Evolutionary conservation across 2,113 vertebrate genomes (phyloP), one percentile per base, ranked within the genome.

Genomic region (Neogobius melanostomus): DNA sequence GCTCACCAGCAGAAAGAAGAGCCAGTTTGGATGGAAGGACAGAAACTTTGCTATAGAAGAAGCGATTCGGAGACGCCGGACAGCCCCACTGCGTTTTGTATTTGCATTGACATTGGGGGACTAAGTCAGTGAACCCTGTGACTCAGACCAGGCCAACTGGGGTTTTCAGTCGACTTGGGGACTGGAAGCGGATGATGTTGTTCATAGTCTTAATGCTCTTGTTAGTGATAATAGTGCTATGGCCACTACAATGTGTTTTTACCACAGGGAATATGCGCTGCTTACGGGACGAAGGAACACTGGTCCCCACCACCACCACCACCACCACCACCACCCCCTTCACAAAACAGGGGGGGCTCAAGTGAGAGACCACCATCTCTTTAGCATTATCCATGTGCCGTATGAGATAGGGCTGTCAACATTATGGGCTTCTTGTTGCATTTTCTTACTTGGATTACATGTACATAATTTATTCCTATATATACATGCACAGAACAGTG

Each of bases 161-260:
- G 4, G 66, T 91, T 9, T 85, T 94, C 3, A 85, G 86, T 0
- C 74, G 93, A 6, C 86, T 95, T 0, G 71, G 89, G 0, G 94
- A 96, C 81, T 98, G 96, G 95, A 96, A 93, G 51, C 92, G 95
- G 10, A 51, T 96, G 28, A 1, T 93, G 0, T 90, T 98, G n/a
- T 91, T 98, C 56, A 49, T 93, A 0, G 63, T 91, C 0, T 65
- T 98, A 28, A 82, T 96, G 74, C 69, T 96, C 15, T 82, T 95
- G 74, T 88, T 98, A 0, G 83, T 95, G 60, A 92, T 94, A 2
- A 82, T 98, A 7, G 91, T 97, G 28, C 77, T 98, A 36, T 98
- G 96, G 96, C 97, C 96, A 0, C 89, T 98, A 67, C 95, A 97
- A 85, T 98, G 96, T 0, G 92, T 94, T 0, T 86, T 98, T 59